These are phyloP conservation scores for Dufourea novaeangliae DNA, from an alignment of 1,140 invertebrate genomes.

Conservation along the genomic window DNA sequence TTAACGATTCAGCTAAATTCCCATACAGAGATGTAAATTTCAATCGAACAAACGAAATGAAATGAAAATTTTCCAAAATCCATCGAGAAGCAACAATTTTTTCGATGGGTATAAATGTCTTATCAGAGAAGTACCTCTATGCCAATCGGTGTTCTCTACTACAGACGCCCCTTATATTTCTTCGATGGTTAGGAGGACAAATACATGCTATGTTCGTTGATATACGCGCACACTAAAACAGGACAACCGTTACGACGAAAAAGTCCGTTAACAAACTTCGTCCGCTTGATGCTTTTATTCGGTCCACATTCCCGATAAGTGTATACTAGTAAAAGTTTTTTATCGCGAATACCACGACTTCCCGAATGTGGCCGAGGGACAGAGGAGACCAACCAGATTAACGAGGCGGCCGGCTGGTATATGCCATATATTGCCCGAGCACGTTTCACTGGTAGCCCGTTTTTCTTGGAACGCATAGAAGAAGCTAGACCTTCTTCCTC, in stretches of 20 bases:
- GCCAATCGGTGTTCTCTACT: no score
- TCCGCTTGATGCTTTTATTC: background rate
- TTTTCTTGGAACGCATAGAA: conserved; percentile 40
- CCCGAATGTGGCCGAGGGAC: background rate
- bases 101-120: no score
- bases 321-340: conserved; percentile 36
- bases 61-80: no score
- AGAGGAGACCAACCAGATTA: conserved; percentile 7
- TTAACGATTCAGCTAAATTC: no score
- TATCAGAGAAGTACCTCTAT: no score
- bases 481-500: conserved; percentile 42
- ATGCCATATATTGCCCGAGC: conserved; percentile 41
- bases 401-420: background rate
- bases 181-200: no score
- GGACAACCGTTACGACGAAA: conserved; percentile 32
- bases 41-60: no score
- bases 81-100: no score
- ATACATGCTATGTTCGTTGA: no score
- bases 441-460: conserved; percentile 8
- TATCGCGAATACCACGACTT: conserved; percentile 5
- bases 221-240: no score
- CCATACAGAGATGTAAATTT: no score
- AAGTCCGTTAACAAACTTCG: conserved; percentile 28
- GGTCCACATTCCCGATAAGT: conserved; percentile 7
- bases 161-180: no score